Conservation (phyloP, 2,113 vertebrate species). For the Ammospiza caudacuta region DNA sequence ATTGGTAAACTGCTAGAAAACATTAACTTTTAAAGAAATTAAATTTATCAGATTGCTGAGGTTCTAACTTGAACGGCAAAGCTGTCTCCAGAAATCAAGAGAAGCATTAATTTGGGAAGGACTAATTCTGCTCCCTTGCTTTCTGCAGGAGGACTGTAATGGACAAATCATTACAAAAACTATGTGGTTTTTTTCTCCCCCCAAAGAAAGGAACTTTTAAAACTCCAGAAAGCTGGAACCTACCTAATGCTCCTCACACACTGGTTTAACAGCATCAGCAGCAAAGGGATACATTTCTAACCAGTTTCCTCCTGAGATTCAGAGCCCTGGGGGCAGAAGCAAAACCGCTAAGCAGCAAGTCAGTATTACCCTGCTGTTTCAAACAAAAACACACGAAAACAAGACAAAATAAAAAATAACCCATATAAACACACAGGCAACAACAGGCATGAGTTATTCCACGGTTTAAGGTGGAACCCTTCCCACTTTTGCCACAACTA, state of each 20-base stretch:
- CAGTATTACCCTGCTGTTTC: background rate
- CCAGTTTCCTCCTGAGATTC: background rate
- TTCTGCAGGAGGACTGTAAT: background rate
- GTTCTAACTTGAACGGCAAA: background rate
- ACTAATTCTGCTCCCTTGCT: background rate
- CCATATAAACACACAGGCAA: background rate
- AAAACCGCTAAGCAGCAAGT: background rate
- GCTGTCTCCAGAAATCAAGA: background rate
- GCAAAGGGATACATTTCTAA: slow-evolving; percentile 9
- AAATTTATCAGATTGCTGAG: background rate
- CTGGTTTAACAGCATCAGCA: background rate
- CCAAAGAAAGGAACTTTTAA: background rate
- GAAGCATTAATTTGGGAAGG: background rate
- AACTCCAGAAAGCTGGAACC: background rate
- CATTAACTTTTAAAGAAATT: fast-evolving
- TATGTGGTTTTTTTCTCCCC: background rate
- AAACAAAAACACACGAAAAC: background rate
- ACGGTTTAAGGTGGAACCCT: background rate
- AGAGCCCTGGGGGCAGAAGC: slow-evolving; percentile 18
- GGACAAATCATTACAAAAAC: background rate
- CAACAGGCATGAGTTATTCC: background rate
- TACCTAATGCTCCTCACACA: background rate
- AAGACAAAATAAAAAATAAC: background rate
- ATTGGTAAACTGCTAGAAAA: background rate
- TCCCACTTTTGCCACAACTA: background rate